These are phyloP conservation scores for Triops longicaudatus DNA, from an alignment of 1,140 invertebrate genomes.

Conservation along the genomic window DNA sequence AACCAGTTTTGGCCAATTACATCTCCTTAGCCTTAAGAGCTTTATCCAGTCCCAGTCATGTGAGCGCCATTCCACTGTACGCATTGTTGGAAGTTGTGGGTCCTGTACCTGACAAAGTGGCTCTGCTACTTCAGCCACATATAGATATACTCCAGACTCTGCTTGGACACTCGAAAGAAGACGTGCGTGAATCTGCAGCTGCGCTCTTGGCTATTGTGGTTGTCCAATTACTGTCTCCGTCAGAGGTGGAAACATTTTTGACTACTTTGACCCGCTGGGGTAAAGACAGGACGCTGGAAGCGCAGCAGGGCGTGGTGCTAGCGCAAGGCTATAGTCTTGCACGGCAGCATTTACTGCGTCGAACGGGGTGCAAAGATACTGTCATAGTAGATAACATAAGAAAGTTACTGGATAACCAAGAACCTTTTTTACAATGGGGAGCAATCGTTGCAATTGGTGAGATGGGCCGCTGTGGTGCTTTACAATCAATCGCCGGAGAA, in stretches of 20 bases:
- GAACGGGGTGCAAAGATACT: background rate
- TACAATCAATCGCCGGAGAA: slow-evolving; percentile 45
- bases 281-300: slow-evolving; percentile 48
- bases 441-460: slow-evolving; percentile 58
- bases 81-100: slow-evolving; percentile 66
- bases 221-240: slow-evolving; percentile 42
- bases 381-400: slow-evolving; percentile 20
- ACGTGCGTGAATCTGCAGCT: slow-evolving; percentile 58
- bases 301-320: slow-evolving; percentile 61
- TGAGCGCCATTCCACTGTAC: slow-evolving; percentile 45
- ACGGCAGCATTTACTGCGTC: slow-evolving; percentile 34
- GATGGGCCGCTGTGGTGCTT: slow-evolving; percentile 52
- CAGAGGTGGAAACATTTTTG: slow-evolving; percentile 35
- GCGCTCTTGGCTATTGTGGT: slow-evolving; percentile 59
- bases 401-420: slow-evolving; percentile 48
- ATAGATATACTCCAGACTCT: slow-evolving; percentile 44
- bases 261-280: slow-evolving; percentile 35
- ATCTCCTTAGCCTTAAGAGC: slow-evolving; percentile 31
- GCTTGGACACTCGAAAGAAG: slow-evolving; percentile 59
- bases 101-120: slow-evolving; percentile 52
- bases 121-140: slow-evolving; percentile 47
- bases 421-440: slow-evolving; percentile 49
- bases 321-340: slow-evolving; percentile 59
- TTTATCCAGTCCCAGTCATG: slow-evolving; percentile 34
- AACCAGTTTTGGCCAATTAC: slow-evolving; percentile 27